phyloP scores from a whole-genome alignment of 2,113 vertebrate genomes.

The Grallaria varia region DNA sequence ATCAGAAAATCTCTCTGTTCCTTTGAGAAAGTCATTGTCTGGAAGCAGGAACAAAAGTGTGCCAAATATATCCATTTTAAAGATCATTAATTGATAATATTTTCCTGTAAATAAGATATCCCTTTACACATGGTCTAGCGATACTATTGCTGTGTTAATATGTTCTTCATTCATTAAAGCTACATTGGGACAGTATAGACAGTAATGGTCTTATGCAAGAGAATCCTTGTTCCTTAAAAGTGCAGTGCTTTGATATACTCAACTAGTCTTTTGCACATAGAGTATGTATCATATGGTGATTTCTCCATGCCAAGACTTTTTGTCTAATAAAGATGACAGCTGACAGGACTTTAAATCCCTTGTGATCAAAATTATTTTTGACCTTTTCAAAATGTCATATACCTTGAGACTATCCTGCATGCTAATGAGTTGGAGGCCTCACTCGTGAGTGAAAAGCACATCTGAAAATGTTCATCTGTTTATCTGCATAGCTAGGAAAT shows the following conservation, averaged over 20 bases:
- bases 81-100: neutral
- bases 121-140: neutral
- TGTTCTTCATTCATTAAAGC: neutral
- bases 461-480: neutral
- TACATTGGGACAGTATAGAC: neutral
- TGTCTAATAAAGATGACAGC: neutral
- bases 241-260: neutral
- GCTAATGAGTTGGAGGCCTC: neutral
- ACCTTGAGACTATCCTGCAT: neutral
- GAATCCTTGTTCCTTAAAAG: neutral
- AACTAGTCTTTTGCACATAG: neutral
- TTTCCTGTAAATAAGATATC: neutral
- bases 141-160: neutral
- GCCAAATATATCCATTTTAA: neutral
- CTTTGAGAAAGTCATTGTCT: neutral
- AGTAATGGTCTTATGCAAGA: neutral
- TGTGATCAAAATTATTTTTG: neutral
- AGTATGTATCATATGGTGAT: neutral
- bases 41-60: neutral
- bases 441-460: neutral
- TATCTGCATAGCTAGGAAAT: neutral
- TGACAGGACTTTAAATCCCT: neutral
- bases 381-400: neutral
- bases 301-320: neutral
- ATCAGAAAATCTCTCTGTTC: neutral